These are phyloP conservation scores for Drosophila lacteicornis DNA, from an alignment of 1,140 invertebrate species.

Conservation along the genomic window DNA sequence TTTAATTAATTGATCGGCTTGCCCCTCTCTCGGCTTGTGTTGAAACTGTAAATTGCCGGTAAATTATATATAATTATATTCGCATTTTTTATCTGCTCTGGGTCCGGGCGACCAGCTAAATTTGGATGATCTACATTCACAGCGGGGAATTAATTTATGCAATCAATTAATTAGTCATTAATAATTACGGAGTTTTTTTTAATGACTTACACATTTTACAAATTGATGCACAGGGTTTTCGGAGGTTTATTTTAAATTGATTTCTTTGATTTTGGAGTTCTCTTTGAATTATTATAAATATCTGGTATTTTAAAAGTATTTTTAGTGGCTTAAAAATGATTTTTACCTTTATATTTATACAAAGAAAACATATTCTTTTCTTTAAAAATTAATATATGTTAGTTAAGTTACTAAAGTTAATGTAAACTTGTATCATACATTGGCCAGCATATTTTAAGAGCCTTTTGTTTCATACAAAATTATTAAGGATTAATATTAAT, in stretches of 20 bases:
- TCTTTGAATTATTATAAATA: too few relatives aligned
- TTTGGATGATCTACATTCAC: slow-evolving; percentile 48
- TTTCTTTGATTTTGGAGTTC: not conserved
- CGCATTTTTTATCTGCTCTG: slow-evolving; percentile 63
- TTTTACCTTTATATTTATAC: too few relatives aligned
- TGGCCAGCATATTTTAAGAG: too few relatives aligned
- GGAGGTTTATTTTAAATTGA: not conserved
- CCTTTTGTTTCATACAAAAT: not conserved
- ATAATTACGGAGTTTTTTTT: not conserved
- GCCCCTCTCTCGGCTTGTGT: slow-evolving; percentile 20
- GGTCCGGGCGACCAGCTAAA: slow-evolving; percentile 3
- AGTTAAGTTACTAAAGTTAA: not conserved
- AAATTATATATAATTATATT: slow-evolving; percentile 78
- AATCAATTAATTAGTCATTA: slow-evolving; percentile 51
- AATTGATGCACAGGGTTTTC: not conserved
- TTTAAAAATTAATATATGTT: not conserved
- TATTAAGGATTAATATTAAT: not conserved
- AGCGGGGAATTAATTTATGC: slow-evolving; percentile 41
- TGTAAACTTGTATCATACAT: too few relatives aligned
- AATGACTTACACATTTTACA: slow-evolving; percentile 1
- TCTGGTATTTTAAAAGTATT: too few relatives aligned
- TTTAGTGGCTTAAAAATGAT: too few relatives aligned
- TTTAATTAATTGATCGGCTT: slow-evolving; percentile 74
- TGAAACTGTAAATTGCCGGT: slow-evolving; percentile 61
- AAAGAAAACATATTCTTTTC: rapidly evolving